phyloP scores from a whole-genome alignment of 1,140 invertebrate species.

The Solenopsis fugax region DNA sequence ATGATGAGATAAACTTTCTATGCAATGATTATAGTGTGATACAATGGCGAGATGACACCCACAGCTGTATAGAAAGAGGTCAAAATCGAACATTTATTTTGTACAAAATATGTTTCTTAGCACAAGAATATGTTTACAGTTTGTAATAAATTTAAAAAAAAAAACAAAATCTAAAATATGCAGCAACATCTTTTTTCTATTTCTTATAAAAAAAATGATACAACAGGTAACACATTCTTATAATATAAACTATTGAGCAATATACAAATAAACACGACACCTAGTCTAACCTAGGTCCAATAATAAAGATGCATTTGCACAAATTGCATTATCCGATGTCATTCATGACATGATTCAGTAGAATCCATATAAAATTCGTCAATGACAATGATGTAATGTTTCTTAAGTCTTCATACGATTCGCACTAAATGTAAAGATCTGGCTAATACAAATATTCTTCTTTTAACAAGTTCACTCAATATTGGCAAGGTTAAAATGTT shows the following conservation, averaged over 20 bases:
- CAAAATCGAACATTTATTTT: constrained; percentile 60
- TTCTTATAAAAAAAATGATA: constrained; percentile 87
- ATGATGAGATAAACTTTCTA: neutral
- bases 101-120: constrained; percentile 62
- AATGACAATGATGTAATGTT: constrained; percentile 31
- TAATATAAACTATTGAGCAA: constrained; percentile 87
- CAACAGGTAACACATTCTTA: constrained; percentile 87
- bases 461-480: neutral
- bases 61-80: constrained; percentile 53
- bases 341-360: constrained; percentile 57
- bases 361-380: constrained; percentile 56
- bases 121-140: constrained; percentile 47
- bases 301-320: constrained; percentile 83
- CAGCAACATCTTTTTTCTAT: constrained; percentile 86
- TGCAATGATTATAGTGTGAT: neutral
- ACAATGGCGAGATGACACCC: neutral
- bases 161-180: constrained; percentile 80
- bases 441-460: constrained; percentile 60
- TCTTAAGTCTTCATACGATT: constrained; percentile 27
- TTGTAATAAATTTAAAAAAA: constrained; percentile 37
- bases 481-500: neutral
- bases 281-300: constrained; percentile 83
- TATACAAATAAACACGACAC: constrained; percentile 86
- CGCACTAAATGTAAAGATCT: constrained; percentile 40
- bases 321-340: constrained; percentile 55